These are phyloP conservation scores for Drosophila helvetica DNA, from an alignment of 2,888 invertebrate genomes.

Conservation along the genomic window DNA sequence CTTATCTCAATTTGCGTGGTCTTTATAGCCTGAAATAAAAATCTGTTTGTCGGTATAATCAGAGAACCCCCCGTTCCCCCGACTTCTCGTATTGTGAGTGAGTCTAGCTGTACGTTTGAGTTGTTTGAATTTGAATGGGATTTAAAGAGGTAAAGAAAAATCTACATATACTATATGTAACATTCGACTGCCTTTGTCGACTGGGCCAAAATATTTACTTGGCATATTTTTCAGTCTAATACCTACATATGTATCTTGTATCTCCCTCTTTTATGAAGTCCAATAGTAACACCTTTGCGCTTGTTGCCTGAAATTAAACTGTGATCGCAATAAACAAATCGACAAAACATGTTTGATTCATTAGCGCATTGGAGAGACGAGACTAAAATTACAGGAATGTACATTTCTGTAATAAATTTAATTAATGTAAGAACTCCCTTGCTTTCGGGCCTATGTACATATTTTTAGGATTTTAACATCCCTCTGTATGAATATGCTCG, in stretches of 20 bases:
- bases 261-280: conserved; percentile 10
- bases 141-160: conserved; percentile 16
- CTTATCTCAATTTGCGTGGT: conserved; percentile 26
- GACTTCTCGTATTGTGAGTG: not conserved
- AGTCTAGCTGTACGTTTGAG: conserved; percentile 5
- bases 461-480: conserved; percentile 12
- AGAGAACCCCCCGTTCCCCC: too few relatives aligned
- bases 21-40: conserved; percentile 36
- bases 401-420: too few relatives aligned
- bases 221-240: too few relatives aligned
- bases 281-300: conserved; percentile 28
- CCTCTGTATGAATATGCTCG: not conserved
- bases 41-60: conserved; percentile 10
- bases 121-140: conserved; percentile 30
- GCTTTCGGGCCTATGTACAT: conserved; percentile 17
- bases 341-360: conserved; percentile 46
- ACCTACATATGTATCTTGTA: not conserved
- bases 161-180: not conserved
- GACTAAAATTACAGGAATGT: conserved; percentile 23
- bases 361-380: conserved; percentile 47
- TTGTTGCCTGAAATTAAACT: conserved; percentile 44
- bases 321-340: conserved; percentile 45
- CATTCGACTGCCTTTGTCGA: not conserved
- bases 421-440: not conserved
- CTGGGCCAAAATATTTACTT: not conserved